phyloP scores from a whole-genome alignment of 2,113 vertebrate genomes.

The Noturus placidus region DNA sequence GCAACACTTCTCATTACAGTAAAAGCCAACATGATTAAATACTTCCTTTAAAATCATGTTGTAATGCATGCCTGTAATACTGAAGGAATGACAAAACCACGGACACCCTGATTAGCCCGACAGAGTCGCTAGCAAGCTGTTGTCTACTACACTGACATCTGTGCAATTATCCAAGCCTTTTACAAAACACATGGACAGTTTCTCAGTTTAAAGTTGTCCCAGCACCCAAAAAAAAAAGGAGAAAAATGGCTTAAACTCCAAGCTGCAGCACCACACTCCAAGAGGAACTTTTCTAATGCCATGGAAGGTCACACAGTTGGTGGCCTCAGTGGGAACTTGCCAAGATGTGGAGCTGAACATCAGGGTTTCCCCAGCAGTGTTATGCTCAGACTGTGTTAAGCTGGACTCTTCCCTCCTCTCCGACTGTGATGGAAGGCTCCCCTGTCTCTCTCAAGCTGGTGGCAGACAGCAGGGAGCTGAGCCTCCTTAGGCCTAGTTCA shows the following conservation, averaged over 20 bases:
- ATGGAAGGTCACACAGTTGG: conserved; percentile 24
- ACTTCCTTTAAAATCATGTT: not conserved
- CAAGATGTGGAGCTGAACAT: conserved; percentile 12
- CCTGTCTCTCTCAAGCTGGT: conserved; percentile 62
- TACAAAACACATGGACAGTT: not conserved
- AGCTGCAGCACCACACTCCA: not conserved
- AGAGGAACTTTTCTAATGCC: conserved; percentile 2
- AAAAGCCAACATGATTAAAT: not conserved
- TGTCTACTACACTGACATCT: conserved; percentile 6
- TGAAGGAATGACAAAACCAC: not conserved
- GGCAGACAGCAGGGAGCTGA: conserved; percentile 50
- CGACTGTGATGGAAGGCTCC: conserved; percentile 51
- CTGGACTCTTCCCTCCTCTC: conserved; percentile 46
- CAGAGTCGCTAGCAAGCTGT: conserved; percentile 11
- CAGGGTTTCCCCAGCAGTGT: conserved; percentile 38
- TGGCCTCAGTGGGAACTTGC: not conserved
- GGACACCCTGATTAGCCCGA: not conserved
- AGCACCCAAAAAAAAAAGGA: not conserved
- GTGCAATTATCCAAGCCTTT: not conserved
- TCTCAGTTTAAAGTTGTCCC: not conserved
- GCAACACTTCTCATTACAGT: not conserved
- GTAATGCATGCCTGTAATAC: not conserved
- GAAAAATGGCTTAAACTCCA: not conserved
- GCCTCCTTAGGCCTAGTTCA: conserved; percentile 33
- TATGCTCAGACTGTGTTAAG: conserved; percentile 52